These are phyloP conservation scores for Amiota minor DNA, from an alignment of 2,888 invertebrate species.

Conservation along the genomic window DNA sequence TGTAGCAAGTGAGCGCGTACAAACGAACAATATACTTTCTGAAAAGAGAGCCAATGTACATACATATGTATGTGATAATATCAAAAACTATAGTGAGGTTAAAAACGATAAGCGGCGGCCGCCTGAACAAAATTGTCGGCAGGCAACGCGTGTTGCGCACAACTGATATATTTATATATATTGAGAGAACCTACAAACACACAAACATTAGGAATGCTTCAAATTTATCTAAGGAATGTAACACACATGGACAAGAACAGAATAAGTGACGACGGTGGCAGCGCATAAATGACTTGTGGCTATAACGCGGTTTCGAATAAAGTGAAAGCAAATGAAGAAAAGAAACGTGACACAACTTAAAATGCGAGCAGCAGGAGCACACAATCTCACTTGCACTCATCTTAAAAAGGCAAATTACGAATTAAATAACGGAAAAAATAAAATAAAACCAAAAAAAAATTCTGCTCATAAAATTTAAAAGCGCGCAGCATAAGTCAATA, in stretches of 20 bases:
- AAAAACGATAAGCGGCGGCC: constrained; percentile 11
- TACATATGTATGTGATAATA: neutral
- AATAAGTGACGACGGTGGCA: neutral
- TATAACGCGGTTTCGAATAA: neutral
- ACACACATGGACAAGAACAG: neutral
- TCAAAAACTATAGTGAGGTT: constrained; percentile 14
- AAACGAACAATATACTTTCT: neutral
- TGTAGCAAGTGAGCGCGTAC: neutral
- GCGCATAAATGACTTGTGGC: neutral
- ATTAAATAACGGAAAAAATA: no score
- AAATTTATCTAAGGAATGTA: neutral
- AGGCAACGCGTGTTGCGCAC: neutral
- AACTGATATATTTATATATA: neutral
- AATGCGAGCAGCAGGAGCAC: neutral
- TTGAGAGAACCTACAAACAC: neutral
- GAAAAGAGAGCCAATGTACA: neutral
- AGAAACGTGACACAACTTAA: no score
- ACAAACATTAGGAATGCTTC: neutral
- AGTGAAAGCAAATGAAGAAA: neutral
- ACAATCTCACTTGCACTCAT: neutral
- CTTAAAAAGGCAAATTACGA: no score
- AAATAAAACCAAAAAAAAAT: no score
- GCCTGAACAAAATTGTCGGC: neutral
- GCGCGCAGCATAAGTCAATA: no score
- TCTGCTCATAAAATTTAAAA: no score